Base-by-base conservation (phyloP, 1,140 invertebrate species). In the Phymorhynchus buccinoides region DNA sequence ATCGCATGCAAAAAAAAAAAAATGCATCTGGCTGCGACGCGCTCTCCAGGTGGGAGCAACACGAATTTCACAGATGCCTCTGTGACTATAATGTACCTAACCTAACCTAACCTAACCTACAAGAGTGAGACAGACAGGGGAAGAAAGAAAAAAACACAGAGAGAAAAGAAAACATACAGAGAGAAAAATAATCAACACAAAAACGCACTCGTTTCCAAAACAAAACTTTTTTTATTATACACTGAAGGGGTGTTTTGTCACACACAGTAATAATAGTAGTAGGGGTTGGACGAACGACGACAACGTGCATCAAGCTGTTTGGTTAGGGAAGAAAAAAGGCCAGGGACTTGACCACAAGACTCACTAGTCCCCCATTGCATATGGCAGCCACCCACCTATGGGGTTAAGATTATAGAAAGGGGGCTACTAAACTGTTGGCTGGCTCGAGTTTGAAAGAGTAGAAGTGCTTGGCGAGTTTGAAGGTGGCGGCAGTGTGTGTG, bases 191-290 rank as follows among this genome's bases (percentile, higher is more conserved):
- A 9, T 35, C 27, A 4, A 27, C 16, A 22, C 35, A 39, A 35
- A 1, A 75, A 75, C 71, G 27, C 32, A n/a, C 32, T n/a, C 27
- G 16, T 18, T 73, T 73, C 32, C 71, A 42, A 44, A 37, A 42
- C 35, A n/a, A n/a, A 78, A 42, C 35, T 75, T 75, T 41, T 16
- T 75, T 37, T 30, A 78, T n/a, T n/a, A 42, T 78, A 78, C 37
- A 42, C 41, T 62, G 56, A 62, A 62, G 18, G 22, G 56, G n/a
- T 62, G 56, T 62, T 62, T 62, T 62, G 56, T 62, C 56, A 62
- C 56, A 62, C 56, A n/a, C n/a, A n/a, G n/a, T n/a, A n/a, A n/a
- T n/a, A 32, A n/a, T 9, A 42, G 39, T 75, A 16, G n/a, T 78
- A 78, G 7, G 75, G 75, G 16, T n/a, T 78, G 37, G 14, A 71